phyloP scores from a whole-genome alignment of 2,113 vertebrate species.

The Piliocolobus tephrosceles region DNA sequence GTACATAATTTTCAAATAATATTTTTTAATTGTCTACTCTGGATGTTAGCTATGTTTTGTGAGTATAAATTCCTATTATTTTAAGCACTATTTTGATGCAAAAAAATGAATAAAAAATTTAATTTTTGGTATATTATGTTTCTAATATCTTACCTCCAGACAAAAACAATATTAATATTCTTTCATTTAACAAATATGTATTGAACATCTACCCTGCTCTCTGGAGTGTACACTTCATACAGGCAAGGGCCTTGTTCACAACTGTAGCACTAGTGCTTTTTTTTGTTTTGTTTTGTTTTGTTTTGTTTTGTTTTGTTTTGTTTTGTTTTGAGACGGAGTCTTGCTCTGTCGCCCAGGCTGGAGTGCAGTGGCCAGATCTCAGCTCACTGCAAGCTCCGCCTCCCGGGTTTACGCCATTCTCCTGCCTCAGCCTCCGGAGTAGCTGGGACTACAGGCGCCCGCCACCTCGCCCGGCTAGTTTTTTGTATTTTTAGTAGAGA shows the following conservation, averaged over 20 bases:
- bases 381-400: no score
- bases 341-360: no score
- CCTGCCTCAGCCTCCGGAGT: no score
- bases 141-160: background rate
- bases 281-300: no score
- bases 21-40: conserved; percentile 3
- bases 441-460: no score
- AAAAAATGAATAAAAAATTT: conserved; percentile 42
- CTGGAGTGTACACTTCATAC: background rate
- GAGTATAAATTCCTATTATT: conserved; percentile 35
- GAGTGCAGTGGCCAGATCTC: no score
- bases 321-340: no score
- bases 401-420: no score
- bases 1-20: background rate
- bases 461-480: no score
- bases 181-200: background rate
- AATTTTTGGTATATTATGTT: background rate
- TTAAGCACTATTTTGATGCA: conserved; percentile 36
- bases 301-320: no score
- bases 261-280: background rate
- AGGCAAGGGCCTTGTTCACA: background rate
- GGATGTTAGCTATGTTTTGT: background rate
- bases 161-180: background rate
- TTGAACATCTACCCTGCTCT: background rate
- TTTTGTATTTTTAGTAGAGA: no score